Percentiles rank a stretch among this genome's conserved stretches.
Evolutionary conservation across 2,113 vertebrate species (phyloP).

Genomic region (Anguilla japonica): DNA sequence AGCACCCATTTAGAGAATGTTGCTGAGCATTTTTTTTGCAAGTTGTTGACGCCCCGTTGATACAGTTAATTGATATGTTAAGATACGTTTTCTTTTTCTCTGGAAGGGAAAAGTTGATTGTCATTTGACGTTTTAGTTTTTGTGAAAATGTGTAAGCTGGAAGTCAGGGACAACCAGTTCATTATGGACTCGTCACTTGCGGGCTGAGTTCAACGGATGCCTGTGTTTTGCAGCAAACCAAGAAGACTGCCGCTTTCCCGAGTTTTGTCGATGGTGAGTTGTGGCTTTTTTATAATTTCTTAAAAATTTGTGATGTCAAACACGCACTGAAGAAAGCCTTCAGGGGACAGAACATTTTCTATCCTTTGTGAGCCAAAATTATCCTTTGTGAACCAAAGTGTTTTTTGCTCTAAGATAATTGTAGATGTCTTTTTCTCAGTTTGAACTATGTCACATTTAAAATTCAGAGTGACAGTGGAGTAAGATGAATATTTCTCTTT

Average conservation of each 20-base stretch:
- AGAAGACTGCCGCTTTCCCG: constrained; percentile 90
- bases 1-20: too few species aligned
- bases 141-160: not conserved
- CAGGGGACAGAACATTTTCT: not conserved
- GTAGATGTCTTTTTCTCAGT: not conserved
- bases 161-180: not conserved
- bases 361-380: not conserved
- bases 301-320: not conserved
- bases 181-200: not conserved
- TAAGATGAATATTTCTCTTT: not conserved
- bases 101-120: not conserved
- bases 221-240: constrained; percentile 72
- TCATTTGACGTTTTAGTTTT: not conserved
- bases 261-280: constrained; percentile 97
- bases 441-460: not conserved
- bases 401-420: not conserved
- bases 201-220: not conserved
- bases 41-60: too few species aligned
- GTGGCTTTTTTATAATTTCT: constrained; percentile 13
- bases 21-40: too few species aligned
- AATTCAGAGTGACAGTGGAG: constrained; percentile 11
- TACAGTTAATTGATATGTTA: too few species aligned
- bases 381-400: not conserved
- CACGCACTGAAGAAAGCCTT: not conserved
- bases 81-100: not conserved